These are phyloP conservation scores for Garrulus glandarius DNA, from an alignment of 2,797 vertebrate species.

Conservation along the genomic window DNA sequence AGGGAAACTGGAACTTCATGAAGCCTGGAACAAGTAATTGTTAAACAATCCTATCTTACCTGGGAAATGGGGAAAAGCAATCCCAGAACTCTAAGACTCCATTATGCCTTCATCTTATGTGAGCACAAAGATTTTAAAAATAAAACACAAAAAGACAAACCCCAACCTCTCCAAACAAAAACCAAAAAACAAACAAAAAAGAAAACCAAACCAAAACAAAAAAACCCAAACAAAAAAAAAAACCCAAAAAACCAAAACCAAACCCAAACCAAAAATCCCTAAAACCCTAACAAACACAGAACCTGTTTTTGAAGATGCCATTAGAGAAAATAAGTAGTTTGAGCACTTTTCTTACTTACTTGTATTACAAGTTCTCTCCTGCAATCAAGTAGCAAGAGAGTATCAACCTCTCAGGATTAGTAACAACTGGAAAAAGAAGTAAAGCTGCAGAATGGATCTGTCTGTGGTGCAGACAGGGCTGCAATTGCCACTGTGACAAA, in stretches of 20 bases:
- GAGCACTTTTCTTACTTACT: background rate
- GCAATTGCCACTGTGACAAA: background rate
- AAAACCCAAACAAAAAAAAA: rapidly evolving
- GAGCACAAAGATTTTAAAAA: background rate
- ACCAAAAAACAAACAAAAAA: background rate
- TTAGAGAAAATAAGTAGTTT: background rate
- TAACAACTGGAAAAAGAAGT: background rate
- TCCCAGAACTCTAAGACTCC: background rate
- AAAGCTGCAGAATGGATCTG: background rate
- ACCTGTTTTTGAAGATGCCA: background rate
- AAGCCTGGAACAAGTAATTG: background rate
- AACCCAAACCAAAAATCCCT: background rate
- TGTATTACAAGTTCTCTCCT: background rate
- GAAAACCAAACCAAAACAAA: background rate
- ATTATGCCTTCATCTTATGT: background rate
- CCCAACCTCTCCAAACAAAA: background rate
- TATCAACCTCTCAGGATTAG: background rate
- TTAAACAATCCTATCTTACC: background rate
- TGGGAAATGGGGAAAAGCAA: background rate
- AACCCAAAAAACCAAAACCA: background rate
- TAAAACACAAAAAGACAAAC: background rate
- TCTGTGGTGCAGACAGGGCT: background rate
- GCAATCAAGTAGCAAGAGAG: background rate
- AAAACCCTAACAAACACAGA: background rate
- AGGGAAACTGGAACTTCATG: background rate